These are phyloP conservation scores for Prorops nasuta DNA, from an alignment of 1,140 invertebrate genomes.

Conservation along the genomic window DNA sequence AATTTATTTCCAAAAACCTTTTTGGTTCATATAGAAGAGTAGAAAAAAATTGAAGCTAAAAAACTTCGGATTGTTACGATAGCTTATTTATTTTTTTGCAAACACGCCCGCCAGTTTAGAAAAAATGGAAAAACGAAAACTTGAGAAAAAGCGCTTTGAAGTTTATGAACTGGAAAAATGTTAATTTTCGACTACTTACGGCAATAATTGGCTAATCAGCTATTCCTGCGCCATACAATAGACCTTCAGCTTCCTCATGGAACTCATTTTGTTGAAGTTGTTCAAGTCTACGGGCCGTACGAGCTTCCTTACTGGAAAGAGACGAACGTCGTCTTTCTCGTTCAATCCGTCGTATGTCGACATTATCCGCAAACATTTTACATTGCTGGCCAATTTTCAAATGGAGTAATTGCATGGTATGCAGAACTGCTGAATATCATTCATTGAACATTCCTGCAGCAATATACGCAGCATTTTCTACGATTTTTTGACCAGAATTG, in stretches of 20 bases:
- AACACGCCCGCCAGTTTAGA: slow-evolving; percentile 8
- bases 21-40: too few relatives aligned
- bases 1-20: too few relatives aligned
- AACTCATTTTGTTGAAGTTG: slow-evolving; percentile 2
- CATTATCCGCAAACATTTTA: neutral
- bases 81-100: too few relatives aligned
- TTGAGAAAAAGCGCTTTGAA: slow-evolving; percentile 17
- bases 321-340: neutral
- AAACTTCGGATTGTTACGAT: too few relatives aligned
- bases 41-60: too few relatives aligned
- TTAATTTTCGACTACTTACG: slow-evolving; percentile 8
- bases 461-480: slow-evolving; percentile 11
- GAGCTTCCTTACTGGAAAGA: slow-evolving; percentile 5
- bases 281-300: slow-evolving; percentile 6
- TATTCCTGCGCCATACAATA: slow-evolving; percentile 15
- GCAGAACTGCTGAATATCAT: slow-evolving; percentile 7
- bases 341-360: neutral
- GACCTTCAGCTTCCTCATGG: slow-evolving; percentile 4
- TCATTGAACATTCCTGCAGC: slow-evolving; percentile 16
- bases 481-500: slow-evolving; percentile 5
- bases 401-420: slow-evolving; percentile 1
- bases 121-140: slow-evolving; percentile 15
- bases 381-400: slow-evolving; percentile 2
- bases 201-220: slow-evolving; percentile 18
- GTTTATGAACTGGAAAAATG: slow-evolving; percentile 12